Percentiles rank a stretch among this genome's conserved stretches.
These are phyloP conservation scores for Dysmachus trigonus DNA, from an alignment of 2,888 invertebrate species.

Conservation along the genomic window DNA sequence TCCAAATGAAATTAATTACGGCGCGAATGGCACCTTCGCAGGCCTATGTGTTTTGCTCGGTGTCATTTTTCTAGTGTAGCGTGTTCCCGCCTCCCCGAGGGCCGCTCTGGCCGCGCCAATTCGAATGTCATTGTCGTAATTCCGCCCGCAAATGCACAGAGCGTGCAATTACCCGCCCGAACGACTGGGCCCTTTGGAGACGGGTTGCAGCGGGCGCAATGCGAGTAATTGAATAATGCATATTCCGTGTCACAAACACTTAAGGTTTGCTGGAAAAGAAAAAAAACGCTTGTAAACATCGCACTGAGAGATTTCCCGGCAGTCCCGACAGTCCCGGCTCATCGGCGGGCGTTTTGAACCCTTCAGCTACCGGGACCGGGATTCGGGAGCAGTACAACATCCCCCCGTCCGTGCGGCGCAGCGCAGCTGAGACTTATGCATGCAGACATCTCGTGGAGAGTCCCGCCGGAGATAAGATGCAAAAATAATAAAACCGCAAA, in stretches of 20 bases:
- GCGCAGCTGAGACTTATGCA: conserved; percentile 10
- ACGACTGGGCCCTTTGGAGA: background rate
- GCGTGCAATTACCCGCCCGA: background rate
- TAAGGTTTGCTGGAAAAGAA: background rate
- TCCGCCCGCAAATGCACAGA: background rate
- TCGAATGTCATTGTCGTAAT: background rate
- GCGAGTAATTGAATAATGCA: conserved; percentile 40
- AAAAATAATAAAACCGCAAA: conserved; percentile 39
- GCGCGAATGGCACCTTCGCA: background rate
- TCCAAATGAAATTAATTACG: conserved; percentile 38
- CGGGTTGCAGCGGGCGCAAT: background rate
- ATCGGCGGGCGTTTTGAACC: background rate
- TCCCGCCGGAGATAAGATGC: conserved; percentile 23
- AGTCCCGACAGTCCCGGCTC: background rate
- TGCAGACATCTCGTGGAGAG: conserved; percentile 6
- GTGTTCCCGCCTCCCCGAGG: background rate
- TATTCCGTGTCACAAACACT: conserved; percentile 47
- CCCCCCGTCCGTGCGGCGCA: background rate
- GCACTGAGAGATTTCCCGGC: background rate
- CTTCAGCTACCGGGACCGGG: background rate
- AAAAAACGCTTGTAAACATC: conserved; percentile 2
- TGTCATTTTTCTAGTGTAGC: conserved; percentile 31
- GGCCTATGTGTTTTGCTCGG: conserved; percentile 6
- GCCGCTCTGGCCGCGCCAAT: background rate
- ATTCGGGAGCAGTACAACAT: background rate